phyloP scores from a whole-genome alignment of 2,113 vertebrate genomes.

The Triplophysa tibetana region DNA sequence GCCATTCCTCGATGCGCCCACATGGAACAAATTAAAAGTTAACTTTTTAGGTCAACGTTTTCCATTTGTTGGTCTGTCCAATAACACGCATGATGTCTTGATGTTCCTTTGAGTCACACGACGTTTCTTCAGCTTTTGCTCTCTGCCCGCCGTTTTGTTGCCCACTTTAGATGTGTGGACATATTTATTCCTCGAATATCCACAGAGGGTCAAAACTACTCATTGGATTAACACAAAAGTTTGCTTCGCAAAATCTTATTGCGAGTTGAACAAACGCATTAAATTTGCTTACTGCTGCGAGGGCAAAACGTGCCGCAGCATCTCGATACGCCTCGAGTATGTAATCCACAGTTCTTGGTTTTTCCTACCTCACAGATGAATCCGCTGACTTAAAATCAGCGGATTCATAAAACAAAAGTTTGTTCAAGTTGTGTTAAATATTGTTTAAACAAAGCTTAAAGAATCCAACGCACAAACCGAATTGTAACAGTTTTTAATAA shows the following conservation, averaged over 20 bases:
- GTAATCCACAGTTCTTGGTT: neutral
- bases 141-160: neutral
- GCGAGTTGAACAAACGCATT: neutral
- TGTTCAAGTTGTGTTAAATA: neutral
- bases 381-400: neutral
- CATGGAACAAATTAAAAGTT: conserved; percentile 61
- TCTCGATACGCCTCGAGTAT: neutral
- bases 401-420: neutral
- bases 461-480: neutral
- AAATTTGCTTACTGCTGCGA: conserved; percentile 2
- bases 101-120: neutral
- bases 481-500: neutral
- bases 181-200: neutral
- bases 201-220: neutral
- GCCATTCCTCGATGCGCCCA: conserved; percentile 61
- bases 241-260: neutral
- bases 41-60: conserved; percentile 71
- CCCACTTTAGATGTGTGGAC: neutral
- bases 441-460: neutral
- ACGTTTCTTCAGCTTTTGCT: conserved; percentile 13
- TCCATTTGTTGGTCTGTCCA: conserved; percentile 58
- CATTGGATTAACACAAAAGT: neutral
- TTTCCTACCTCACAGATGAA: neutral
- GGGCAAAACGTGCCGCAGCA: neutral
- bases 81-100: conserved; percentile 8